These are phyloP conservation scores for Drosophila quasianomalipes DNA, from an alignment of 2,888 invertebrate genomes.

Conservation along the genomic window DNA sequence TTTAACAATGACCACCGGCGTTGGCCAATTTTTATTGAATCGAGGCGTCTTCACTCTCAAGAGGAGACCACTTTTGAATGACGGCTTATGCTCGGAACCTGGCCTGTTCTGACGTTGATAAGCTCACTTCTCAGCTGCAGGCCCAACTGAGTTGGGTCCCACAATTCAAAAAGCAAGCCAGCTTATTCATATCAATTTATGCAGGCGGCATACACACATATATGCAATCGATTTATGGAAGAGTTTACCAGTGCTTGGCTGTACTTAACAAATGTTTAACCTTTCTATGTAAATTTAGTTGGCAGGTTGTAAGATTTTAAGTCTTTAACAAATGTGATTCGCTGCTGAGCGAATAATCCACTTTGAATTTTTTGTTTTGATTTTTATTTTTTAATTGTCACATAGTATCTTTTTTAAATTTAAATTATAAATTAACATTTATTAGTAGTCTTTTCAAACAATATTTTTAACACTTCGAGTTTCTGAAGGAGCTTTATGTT, in stretches of 20 bases:
- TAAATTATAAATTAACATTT: neutral
- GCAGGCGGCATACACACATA: constrained; percentile 1
- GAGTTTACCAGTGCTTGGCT: neutral
- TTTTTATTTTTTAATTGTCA: neutral
- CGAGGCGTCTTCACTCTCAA: constrained; percentile 35
- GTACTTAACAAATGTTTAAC: neutral
- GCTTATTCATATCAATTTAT: neutral
- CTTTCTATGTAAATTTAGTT: neutral
- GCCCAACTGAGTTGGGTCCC: neutral
- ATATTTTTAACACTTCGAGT: neutral
- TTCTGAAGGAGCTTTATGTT: neutral
- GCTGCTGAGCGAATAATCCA: neutral
- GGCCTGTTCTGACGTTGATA: constrained; percentile 44
- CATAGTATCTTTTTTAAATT: neutral
- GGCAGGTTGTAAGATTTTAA: too few species aligned
- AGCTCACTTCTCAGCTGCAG: constrained; percentile 23
- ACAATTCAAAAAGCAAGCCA: neutral
- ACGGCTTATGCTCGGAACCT: constrained; percentile 27
- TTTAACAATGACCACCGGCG: constrained; percentile 66
- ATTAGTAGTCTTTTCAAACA: too few species aligned
- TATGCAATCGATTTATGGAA: neutral
- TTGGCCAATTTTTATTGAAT: constrained; percentile 76
- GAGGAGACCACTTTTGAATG: constrained; percentile 24
- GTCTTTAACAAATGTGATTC: neutral
- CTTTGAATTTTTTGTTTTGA: neutral